Evolutionary conservation across 2,888 invertebrate genomes (phyloP), one percentile per base, ranked within the genome.

Genomic region (Cyaniris semiargus): DNA sequence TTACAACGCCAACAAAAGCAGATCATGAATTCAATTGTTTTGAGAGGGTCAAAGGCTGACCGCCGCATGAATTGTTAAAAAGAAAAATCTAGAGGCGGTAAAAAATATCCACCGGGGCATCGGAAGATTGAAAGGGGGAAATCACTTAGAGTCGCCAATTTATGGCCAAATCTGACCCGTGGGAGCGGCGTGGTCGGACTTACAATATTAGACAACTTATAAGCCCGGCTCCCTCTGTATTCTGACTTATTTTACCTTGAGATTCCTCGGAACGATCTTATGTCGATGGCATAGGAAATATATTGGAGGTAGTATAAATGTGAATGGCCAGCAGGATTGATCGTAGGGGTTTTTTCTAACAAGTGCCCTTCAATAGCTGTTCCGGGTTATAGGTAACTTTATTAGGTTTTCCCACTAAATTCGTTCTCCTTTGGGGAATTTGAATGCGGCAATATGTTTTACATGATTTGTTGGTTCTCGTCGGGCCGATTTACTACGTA

Each of bases 71-170:
- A 79, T 79, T 78, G 76, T 78, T 78, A 79, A 79, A 79, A 77
- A 74, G 76, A 79, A 77, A 76, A 78, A 78, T 72, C 79, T 77
- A 48, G 38, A 77, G 76, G 76, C 75, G 80, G 81, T 84, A 91
- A 92, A 91, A 91, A 91, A 91, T 89, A 88, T 84, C 86, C 88
- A 81, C 86, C 75, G 83, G 89, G 90, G 92, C 92, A 92, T 92
- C 90, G 91, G 90, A 90, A 93, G 92, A 94, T 93, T 92, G 93
- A 92, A 92, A 89, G 91, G 92, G 91, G 90, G 85, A 86, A 92
- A 93, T 92, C 93, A 93, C 91, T 93, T 93, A 91, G 85, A 87
- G 86, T 85, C 85, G 85, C 85, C 92, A 92, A 93, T 94, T 93
- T 94, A 93, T 93, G 88, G 89, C 85, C 80, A 88, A 92, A 94